These are phyloP conservation scores for Drosophila pectinifera DNA, from an alignment of 1,140 invertebrate species.

Conservation along the genomic window DNA sequence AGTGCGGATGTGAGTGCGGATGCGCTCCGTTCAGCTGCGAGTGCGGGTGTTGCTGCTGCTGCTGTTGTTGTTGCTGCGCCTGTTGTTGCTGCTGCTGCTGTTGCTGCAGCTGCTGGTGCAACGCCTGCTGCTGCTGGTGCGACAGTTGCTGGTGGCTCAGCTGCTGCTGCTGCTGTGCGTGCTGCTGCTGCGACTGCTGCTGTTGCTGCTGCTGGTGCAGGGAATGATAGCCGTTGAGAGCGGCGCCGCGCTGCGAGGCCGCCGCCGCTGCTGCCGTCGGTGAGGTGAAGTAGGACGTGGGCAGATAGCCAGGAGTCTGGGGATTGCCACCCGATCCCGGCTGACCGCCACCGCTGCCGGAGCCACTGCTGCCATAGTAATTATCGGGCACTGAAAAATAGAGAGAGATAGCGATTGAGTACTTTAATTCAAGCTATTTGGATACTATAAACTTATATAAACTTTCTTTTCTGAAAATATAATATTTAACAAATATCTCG, in stretches of 20 bases:
- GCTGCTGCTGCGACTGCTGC: constrained; percentile 71
- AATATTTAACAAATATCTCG: too few species aligned
- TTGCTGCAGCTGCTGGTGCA: constrained; percentile 78
- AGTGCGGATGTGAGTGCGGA: constrained; percentile 82
- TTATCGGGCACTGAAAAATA: constrained; percentile 79
- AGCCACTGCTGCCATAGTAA: constrained; percentile 72
- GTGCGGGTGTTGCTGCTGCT: constrained; percentile 57
- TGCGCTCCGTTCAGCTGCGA: constrained; percentile 43
- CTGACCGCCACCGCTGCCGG: constrained; percentile 57
- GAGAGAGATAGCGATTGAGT: neutral
- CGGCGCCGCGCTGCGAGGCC: constrained; percentile 61
- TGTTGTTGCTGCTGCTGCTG: constrained; percentile 80
- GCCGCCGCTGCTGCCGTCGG: constrained; percentile 75
- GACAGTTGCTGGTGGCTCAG: constrained; percentile 82
- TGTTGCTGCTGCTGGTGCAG: constrained; percentile 80
- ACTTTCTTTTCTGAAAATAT: too few species aligned
- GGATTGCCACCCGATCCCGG: constrained; percentile 44
- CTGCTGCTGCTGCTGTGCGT: constrained; percentile 74
- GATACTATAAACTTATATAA: too few species aligned
- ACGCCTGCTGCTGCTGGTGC: constrained; percentile 76
- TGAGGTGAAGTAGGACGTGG: constrained; percentile 81
- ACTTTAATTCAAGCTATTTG: too few species aligned
- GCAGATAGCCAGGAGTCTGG: constrained; percentile 63
- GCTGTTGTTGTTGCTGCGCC: constrained; percentile 55
- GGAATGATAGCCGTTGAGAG: constrained; percentile 78